Base-by-base conservation (phyloP, 2,888 invertebrate species). In the Kuschelorhynchus macadamiae region DNA sequence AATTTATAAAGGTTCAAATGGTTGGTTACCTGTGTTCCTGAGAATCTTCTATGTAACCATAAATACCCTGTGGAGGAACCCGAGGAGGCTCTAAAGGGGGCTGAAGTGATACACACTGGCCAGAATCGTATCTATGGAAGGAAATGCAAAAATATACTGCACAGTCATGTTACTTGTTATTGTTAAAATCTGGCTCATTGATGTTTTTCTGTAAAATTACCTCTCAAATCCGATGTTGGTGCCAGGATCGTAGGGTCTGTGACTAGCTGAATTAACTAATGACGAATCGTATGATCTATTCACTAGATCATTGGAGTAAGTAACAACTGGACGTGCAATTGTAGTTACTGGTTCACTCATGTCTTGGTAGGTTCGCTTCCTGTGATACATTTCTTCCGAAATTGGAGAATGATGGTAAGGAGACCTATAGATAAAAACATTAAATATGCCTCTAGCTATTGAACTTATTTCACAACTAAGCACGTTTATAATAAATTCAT, bases 331-430 rank as follows among this genome's bases (percentile, higher is more conserved):
- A 70, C 88, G 79, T 8, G 87, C 87, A 46, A 88, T 87, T 8
- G 77, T 76, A 18, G 86, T 86, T 78, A 88, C 87, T 17, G 88
- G 82, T 73, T 89, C 89, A 78, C 86, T 87, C 87, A 90, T 90
- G 81, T 87, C 87, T 5, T 86, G 81, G 76, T 91, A 89, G 0
- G 88, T 87, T 25, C 89, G 83, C 50, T 82, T 83, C 60, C 83
- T 75, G 55, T 81, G 82, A 75, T 84, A 83, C 78, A 84, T 82
- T 36, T 89, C 89, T 61, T 84, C 85, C 1, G 86, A 85, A 79
- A 87, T 85, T 1, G 91, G 89, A 14, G 89, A 87, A 0, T 90
- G 87, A 74, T 91, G 91, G 80, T 92, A 92, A 0, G 91, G 81
- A 46, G 81, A 82, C 63, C 80, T 71, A 32, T 14, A 33, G 0